Percentiles rank a stretch among this genome's conserved stretches.
Evolutionary conservation across 2,888 invertebrate genomes (phyloP).

Genomic region (Apotomis turbidana): DNA sequence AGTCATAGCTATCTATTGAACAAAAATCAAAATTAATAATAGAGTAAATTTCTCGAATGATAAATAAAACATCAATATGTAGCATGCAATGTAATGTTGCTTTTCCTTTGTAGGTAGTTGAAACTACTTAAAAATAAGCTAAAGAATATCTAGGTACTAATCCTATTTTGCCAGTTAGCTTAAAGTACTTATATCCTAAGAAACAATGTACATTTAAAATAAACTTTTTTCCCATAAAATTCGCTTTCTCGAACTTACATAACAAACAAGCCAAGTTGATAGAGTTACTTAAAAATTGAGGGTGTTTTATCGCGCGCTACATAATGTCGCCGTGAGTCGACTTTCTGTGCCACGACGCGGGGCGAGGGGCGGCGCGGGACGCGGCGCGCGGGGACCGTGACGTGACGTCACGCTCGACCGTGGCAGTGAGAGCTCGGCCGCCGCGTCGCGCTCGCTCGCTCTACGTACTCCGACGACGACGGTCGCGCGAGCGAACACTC

Average conservation of each 20-base stretch:
- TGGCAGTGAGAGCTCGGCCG: slow-evolving; percentile 81
- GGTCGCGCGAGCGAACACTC: slow-evolving; percentile 79
- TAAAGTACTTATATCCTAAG: no score
- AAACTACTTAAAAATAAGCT: no score
- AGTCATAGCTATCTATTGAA: no score
- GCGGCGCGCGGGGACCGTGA: slow-evolving; percentile 57
- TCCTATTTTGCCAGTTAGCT: no score
- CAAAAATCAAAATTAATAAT: no score
- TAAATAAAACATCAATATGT: no score
- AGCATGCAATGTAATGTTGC: no score
- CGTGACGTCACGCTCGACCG: slow-evolving; percentile 82
- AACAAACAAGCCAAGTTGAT: slow-evolving; percentile 71
- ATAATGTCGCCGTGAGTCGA: slow-evolving; percentile 76
- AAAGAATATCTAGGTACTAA: no score
- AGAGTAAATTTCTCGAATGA: no score
- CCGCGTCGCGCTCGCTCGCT: slow-evolving; percentile 75
- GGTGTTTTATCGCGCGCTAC: slow-evolving; percentile 79
- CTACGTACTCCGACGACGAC: slow-evolving; percentile 78
- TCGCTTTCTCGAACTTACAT: slow-evolving; percentile 68
- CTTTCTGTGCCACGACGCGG: slow-evolving; percentile 80
- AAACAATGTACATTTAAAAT: neutral
- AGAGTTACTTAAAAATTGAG: slow-evolving; percentile 75
- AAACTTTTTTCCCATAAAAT: neutral
- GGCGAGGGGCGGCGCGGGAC: slow-evolving; percentile 49
- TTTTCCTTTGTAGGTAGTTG: no score